These are phyloP conservation scores for Mugil cephalus DNA, from an alignment of 2,113 vertebrate genomes.

Conservation along the genomic window DNA sequence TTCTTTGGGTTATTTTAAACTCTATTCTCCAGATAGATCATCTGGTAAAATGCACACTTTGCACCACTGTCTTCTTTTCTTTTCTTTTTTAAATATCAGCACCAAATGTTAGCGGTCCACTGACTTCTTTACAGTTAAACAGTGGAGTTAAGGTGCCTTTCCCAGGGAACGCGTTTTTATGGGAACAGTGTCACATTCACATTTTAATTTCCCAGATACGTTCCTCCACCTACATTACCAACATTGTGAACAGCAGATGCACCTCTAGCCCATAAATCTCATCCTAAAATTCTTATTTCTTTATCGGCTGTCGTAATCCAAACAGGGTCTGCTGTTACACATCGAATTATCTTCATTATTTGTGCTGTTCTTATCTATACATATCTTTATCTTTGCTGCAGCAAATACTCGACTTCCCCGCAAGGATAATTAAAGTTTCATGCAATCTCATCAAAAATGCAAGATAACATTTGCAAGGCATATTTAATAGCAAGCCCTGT, in stretches of 20 bases:
- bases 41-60: neutral
- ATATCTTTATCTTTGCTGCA: slow-evolving; percentile 10
- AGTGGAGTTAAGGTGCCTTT: slow-evolving; percentile 20
- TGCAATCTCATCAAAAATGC: slow-evolving; percentile 45
- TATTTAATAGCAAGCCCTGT: slow-evolving; percentile 31
- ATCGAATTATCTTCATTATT: slow-evolving; percentile 31
- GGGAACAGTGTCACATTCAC: slow-evolving; percentile 50
- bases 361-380: slow-evolving; percentile 49
- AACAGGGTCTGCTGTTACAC: slow-evolving; percentile 28
- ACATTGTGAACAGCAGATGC: slow-evolving; percentile 23
- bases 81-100: slow-evolving; percentile 5
- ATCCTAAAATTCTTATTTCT: neutral
- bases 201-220: slow-evolving; percentile 56
- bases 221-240: slow-evolving; percentile 32
- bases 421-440: slow-evolving; percentile 52
- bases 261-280: slow-evolving; percentile 26
- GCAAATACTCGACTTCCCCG: slow-evolving; percentile 25
- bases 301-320: slow-evolving; percentile 27
- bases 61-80: neutral
- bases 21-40: neutral
- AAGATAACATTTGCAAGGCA: slow-evolving; percentile 36
- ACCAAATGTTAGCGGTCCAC: slow-evolving; percentile 23
- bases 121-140: slow-evolving; percentile 26
- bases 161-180: slow-evolving; percentile 45
- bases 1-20: no score